These are phyloP conservation scores for Stenoptilia bipunctidactyla DNA, from an alignment of 2,888 invertebrate genomes.

Conservation along the genomic window DNA sequence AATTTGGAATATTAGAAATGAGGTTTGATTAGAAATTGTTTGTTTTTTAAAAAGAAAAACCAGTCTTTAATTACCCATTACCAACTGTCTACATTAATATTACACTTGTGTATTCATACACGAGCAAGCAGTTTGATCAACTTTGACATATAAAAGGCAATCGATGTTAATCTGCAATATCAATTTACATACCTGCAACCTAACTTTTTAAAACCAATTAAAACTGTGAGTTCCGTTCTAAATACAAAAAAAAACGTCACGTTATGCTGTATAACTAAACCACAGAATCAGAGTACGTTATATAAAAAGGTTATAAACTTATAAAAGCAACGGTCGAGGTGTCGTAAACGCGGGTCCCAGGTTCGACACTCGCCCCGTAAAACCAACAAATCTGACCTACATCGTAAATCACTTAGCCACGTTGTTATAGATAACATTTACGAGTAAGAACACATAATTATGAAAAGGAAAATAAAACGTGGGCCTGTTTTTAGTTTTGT, in stretches of 20 bases:
- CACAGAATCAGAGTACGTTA: constrained; percentile 26
- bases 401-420: constrained; percentile 69
- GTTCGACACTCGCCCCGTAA: constrained; percentile 49
- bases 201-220: constrained; percentile 1
- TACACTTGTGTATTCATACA: too few relatives aligned
- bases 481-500: constrained; percentile 15
- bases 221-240: neutral
- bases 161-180: constrained; percentile 1
- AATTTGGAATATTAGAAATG: too few relatives aligned
- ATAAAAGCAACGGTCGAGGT: constrained; percentile 21
- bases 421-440: constrained; percentile 63
- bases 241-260: constrained; percentile 15
- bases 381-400: constrained; percentile 68
- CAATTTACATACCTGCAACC: neutral
- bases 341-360: constrained; percentile 54
- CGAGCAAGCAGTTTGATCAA: neutral
- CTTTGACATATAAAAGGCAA: constrained; percentile 1
- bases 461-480: constrained; percentile 17
- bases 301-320: constrained; percentile 51
- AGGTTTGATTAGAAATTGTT: too few relatives aligned
- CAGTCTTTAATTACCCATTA: too few relatives aligned
- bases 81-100: too few relatives aligned
- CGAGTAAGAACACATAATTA: constrained; percentile 43
- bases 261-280: constrained; percentile 28
- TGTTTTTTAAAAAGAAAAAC: too few relatives aligned